These are phyloP conservation scores for Gouania willdenowi DNA, from an alignment of 2,797 vertebrate genomes.

Conservation along the genomic window DNA sequence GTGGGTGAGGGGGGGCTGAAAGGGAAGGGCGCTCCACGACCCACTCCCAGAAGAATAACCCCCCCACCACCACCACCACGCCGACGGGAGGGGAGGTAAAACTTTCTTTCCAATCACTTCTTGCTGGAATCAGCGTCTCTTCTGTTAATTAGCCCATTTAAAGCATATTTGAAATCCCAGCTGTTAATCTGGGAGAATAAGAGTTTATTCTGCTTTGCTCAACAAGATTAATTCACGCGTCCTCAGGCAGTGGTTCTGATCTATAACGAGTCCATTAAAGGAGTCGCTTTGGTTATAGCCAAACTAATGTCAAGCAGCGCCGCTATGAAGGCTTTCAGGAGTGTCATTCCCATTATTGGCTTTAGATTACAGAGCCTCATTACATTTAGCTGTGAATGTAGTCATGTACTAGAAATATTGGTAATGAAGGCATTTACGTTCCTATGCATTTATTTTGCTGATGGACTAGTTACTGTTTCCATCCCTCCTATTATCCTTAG, in stretches of 20 bases:
- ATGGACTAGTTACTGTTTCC: too few species aligned
- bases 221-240: conserved; percentile 62
- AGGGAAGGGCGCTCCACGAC: conserved; percentile 88
- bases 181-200: conserved; percentile 55
- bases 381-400: conserved; percentile 9
- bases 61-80: too few species aligned
- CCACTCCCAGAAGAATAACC: conserved; percentile 86
- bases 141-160: conserved; percentile 70
- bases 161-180: conserved; percentile 73
- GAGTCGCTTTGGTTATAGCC: conserved; percentile 12
- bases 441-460: too few species aligned
- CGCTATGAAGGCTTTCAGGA: conserved; percentile 9
- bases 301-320: conserved; percentile 8
- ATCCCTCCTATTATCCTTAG: too few species aligned
- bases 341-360: conserved; percentile 10
- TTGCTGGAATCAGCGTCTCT: conserved; percentile 71
- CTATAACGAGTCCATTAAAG: conserved; percentile 38
- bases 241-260: conserved; percentile 44
- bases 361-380: conserved; percentile 17
- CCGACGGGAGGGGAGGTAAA: conserved; percentile 68
- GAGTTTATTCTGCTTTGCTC: conserved; percentile 56
- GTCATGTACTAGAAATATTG: too few species aligned
- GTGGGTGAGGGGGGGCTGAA: conserved; percentile 57
- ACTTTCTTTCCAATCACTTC: conserved; percentile 65
- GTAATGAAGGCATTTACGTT: too few species aligned